phyloP scores from a whole-genome alignment of 2,113 vertebrate species.

The Siniperca knerii region DNA sequence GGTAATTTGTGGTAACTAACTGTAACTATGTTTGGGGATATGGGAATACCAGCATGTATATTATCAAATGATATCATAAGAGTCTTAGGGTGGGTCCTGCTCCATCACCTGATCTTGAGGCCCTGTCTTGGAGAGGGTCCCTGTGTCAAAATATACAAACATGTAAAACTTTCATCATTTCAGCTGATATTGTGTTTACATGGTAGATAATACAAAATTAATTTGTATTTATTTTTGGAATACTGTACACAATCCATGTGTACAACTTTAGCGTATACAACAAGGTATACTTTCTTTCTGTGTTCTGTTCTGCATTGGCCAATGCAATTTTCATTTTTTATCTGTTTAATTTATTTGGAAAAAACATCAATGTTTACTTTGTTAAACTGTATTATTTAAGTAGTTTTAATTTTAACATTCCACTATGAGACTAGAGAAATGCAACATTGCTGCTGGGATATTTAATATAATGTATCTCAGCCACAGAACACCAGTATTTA shows the following conservation, averaged over 20 bases:
- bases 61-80: not conserved
- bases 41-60: not conserved
- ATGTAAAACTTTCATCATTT: not conserved
- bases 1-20: not conserved
- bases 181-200: not conserved
- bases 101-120: not conserved
- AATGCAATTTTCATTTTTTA: not conserved
- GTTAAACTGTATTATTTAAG: conserved; percentile 10
- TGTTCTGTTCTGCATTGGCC: not conserved
- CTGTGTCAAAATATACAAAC: not conserved
- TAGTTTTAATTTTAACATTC: conserved; percentile 8
- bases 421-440: not conserved
- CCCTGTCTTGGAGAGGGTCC: not conserved
- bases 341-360: not conserved
- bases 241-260: not conserved
- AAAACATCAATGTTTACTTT: conserved; percentile 3
- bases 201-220: not conserved
- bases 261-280: not conserved
- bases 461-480: not conserved
- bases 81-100: not conserved
- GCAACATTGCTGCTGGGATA: not conserved
- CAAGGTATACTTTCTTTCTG: not conserved
- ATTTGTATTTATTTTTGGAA: not conserved
- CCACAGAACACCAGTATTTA: not conserved
- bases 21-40: not conserved